A percentile compares a stretch with the other conserved stretches of the same genome.
These are phyloP conservation scores for Catotricha subobsoleta DNA, from an alignment of 2,888 invertebrate genomes.

Conservation along the genomic window DNA sequence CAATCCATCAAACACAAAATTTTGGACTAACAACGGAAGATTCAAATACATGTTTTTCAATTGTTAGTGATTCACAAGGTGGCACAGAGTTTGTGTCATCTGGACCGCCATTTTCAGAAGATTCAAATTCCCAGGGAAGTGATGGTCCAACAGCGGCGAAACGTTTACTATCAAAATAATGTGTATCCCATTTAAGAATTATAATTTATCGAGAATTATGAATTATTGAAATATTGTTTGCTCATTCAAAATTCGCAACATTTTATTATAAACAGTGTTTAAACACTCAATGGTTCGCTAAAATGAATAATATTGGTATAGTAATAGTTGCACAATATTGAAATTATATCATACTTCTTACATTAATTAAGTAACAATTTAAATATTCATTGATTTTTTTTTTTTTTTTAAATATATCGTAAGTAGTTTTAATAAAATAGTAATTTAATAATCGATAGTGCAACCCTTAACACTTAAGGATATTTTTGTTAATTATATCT, in stretches of 20 bases:
- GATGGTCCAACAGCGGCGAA: slow-evolving; percentile 37
- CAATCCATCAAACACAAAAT: slow-evolving; percentile 51
- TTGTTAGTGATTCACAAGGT: slow-evolving; percentile 79
- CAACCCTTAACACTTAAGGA: no score
- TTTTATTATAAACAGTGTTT: no score
- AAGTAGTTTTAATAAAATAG: no score
- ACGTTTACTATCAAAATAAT: slow-evolving; percentile 3
- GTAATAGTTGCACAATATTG: no score
- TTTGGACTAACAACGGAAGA: slow-evolving; percentile 68
- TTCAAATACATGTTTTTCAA: slow-evolving; percentile 83
- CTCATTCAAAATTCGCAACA: not conserved
- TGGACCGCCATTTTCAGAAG: slow-evolving; percentile 74
- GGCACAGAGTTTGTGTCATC: slow-evolving; percentile 72
- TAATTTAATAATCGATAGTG: no score
- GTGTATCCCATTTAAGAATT: not conserved
- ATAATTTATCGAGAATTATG: not conserved
- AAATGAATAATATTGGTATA: no score
- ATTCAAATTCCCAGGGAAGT: slow-evolving; percentile 46
- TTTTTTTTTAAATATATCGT: no score
- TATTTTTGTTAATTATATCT: no score
- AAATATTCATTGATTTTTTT: no score
- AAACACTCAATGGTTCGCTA: no score
- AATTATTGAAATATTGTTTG: slow-evolving; percentile 1
- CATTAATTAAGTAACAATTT: no score
- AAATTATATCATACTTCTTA: no score